A percentile compares a stretch with the other conserved stretches of the same genome.
phyloP scores from a whole-genome alignment of 2,113 vertebrate species.

The Sciurus niger region DNA sequence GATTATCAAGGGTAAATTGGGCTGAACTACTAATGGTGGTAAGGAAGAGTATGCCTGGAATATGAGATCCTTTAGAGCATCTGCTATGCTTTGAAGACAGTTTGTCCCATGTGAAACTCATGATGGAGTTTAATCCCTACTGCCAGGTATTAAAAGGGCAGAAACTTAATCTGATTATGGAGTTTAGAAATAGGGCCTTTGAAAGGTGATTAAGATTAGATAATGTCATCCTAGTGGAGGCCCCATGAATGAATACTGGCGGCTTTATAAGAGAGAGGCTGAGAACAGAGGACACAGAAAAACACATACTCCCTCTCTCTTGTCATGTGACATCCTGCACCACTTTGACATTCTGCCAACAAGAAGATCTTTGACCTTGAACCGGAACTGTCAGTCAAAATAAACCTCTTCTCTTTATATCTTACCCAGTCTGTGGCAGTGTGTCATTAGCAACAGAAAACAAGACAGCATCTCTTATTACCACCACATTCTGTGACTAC shows the following conservation, averaged over 20 bases:
- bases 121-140: background rate
- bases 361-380: background rate
- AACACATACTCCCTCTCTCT: background rate
- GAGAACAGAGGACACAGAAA: background rate
- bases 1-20: background rate
- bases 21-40: too few species aligned
- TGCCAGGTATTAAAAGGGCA: background rate
- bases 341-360: background rate
- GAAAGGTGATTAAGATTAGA: background rate
- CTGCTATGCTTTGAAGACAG: too few species aligned
- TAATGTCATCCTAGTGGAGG: background rate
- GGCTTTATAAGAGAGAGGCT: background rate
- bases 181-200: background rate
- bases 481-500: background rate
- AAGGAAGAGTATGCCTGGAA: background rate
- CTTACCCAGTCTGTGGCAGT: background rate
- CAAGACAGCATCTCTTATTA: background rate
- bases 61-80: background rate
- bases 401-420: background rate
- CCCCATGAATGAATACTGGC: background rate
- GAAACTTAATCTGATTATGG: background rate
- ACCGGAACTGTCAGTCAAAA: background rate
- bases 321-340: background rate
- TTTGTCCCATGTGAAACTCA: background rate
- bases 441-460: background rate